Evolutionary conservation across 2,888 invertebrate genomes (phyloP).

Genomic region (Watsonalla cultraria): DNA sequence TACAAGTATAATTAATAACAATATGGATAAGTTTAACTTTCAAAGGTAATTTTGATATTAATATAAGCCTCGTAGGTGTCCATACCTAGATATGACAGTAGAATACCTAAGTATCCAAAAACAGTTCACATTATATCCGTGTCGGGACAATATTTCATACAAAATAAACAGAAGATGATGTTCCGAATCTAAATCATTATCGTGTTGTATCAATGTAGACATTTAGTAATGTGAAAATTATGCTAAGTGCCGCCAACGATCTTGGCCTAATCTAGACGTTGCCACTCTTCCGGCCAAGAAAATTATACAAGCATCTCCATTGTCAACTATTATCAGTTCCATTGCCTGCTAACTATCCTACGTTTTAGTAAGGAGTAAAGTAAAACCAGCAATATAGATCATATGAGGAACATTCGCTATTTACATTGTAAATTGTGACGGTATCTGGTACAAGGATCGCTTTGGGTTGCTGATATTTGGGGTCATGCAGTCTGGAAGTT

Average conservation of each 20-base stretch:
- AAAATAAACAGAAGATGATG: background rate
- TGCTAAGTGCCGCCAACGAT: conserved; percentile 23
- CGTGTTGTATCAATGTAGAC: conserved; percentile 5
- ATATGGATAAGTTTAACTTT: too few species aligned
- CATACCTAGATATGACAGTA: too few species aligned
- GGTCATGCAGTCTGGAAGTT: conserved; percentile 29
- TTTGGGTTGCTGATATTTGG: conserved; percentile 13
- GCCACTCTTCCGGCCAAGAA: conserved; percentile 13
- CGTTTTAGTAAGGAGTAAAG: background rate
- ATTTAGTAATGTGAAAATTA: conserved; percentile 21
- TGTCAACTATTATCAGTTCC: conserved; percentile 1
- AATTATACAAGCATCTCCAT: conserved; percentile 10
- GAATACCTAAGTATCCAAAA: too few species aligned
- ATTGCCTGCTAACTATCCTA: background rate
- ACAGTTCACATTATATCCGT: background rate
- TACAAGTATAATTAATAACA: too few species aligned
- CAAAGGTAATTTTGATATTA: too few species aligned
- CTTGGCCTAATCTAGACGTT: conserved; percentile 19
- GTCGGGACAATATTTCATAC: background rate
- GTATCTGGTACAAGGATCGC: background rate
- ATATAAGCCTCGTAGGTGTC: too few species aligned
- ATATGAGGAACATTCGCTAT: background rate
- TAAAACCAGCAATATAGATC: background rate
- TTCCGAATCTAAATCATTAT: background rate
- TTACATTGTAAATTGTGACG: background rate